Percentiles rank a stretch among this genome's conserved stretches.
Evolutionary conservation across 2,113 vertebrate genomes (phyloP).

Genomic region (Verasper variegatus): DNA sequence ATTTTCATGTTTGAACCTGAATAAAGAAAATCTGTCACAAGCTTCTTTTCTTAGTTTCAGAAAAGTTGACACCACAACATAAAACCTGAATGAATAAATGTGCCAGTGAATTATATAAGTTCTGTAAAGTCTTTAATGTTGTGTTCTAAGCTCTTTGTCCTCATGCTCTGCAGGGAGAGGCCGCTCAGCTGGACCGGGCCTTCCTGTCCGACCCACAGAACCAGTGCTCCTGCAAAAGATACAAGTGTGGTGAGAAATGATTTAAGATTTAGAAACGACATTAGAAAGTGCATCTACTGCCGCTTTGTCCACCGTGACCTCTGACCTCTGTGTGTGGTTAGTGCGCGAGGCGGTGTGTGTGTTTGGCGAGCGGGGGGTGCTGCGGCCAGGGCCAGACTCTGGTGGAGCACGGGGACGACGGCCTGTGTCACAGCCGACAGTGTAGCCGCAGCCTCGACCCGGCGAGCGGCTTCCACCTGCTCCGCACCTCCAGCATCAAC

Average conservation of each 20-base stretch:
- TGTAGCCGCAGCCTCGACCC: conserved; percentile 88
- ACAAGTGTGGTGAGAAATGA: conserved; percentile 89
- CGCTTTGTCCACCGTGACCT: neutral
- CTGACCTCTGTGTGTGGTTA: conserved; percentile 61
- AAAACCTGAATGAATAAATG: too few relatives aligned
- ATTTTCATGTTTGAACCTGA: too few relatives aligned
- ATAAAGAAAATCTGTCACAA: too few relatives aligned
- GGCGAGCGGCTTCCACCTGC: conserved; percentile 86
- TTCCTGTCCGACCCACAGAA: conserved; percentile 87
- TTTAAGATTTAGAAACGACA: too few relatives aligned
- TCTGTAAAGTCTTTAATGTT: too few relatives aligned
- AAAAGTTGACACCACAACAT: too few relatives aligned
- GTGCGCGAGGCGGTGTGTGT: conserved; percentile 93
- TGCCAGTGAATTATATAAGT: too few relatives aligned
- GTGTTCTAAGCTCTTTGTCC: neutral
- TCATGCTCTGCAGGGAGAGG: conserved; percentile 87
- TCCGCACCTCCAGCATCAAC: conserved; percentile 85
- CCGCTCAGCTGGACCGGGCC: conserved; percentile 86
- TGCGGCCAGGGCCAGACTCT: conserved; percentile 92
- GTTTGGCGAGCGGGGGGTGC: conserved; percentile 86
- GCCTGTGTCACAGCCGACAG: conserved; percentile 86
- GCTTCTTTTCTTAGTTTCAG: too few relatives aligned
- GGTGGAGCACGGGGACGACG: conserved; percentile 86
- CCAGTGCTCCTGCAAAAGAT: conserved; percentile 89
- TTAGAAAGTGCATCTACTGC: neutral